Percentiles rank a stretch among this genome's conserved stretches.
These are phyloP conservation scores for Holothuria scabra DNA, from an alignment of 53 echinoderm and acorn worm genomes.

Conservation along the genomic window DNA sequence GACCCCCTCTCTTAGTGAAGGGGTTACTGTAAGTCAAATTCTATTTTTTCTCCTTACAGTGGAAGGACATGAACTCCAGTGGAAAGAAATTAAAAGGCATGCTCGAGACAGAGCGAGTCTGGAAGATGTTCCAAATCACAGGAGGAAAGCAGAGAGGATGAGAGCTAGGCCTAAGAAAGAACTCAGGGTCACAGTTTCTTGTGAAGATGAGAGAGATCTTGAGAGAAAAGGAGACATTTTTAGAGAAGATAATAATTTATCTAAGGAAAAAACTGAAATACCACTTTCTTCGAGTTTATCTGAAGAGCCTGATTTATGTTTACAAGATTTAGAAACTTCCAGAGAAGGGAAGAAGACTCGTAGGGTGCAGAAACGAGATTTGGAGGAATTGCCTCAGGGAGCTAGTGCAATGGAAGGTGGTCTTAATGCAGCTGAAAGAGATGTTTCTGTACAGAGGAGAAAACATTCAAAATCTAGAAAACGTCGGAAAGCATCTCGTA, in stretches of 20 bases:
- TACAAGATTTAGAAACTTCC: slow-evolving; percentile 7
- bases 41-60: not conserved
- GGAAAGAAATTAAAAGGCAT: slow-evolving; percentile 34
- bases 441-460: not conserved
- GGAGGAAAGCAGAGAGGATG: slow-evolving; percentile 15
- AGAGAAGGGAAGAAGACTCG: not conserved
- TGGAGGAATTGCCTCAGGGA: slow-evolving; percentile 6
- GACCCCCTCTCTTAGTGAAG: too few relatives aligned
- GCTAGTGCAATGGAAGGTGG: slow-evolving; percentile 27
- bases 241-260: not conserved
- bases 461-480: slow-evolving; percentile 33
- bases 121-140: slow-evolving; percentile 19
- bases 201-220: slow-evolving; percentile 28
- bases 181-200: slow-evolving; percentile 17
- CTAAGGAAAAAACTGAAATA: slow-evolving; percentile 16
- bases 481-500: slow-evolving; percentile 6
- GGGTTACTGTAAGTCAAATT: too few relatives aligned
- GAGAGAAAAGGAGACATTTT: not conserved
- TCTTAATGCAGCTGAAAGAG: not conserved
- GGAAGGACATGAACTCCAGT: slow-evolving; percentile 36
- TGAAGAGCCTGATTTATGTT: slow-evolving; percentile 16
- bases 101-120: slow-evolving; percentile 7
- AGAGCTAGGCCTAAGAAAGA: not conserved
- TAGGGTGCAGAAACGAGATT: slow-evolving; percentile 16
- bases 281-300: slow-evolving; percentile 9